Evolutionary conservation across 2,888 invertebrate species (phyloP).

Genomic region (Amblyjoppa fuscipennis): DNA sequence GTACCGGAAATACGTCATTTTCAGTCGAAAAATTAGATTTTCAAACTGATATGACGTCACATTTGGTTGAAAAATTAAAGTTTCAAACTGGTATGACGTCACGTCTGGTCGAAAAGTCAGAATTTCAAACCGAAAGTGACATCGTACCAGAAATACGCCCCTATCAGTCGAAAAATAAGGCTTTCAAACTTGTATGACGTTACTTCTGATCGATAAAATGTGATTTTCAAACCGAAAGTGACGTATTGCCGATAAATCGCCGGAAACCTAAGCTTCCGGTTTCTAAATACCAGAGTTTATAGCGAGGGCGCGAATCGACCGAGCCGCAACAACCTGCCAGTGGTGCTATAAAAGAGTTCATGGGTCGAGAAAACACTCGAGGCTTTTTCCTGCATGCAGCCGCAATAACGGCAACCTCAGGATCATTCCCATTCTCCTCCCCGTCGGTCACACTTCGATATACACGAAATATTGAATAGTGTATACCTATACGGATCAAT

Average conservation of each 20-base stretch:
- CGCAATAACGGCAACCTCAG: constrained; percentile 53
- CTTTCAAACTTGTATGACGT: too few species aligned
- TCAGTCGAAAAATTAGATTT: too few species aligned
- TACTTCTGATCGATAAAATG: too few species aligned
- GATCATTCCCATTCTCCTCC: constrained; percentile 29
- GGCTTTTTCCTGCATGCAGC: constrained; percentile 55
- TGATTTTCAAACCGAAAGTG: too few species aligned
- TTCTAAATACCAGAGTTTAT: neutral
- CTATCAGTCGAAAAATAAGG: too few species aligned
- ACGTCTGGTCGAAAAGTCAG: too few species aligned
- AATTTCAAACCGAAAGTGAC: too few species aligned
- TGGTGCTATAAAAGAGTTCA: constrained; percentile 56
- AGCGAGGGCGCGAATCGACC: neutral
- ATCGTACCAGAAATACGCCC: too few species aligned
- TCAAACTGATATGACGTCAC: too few species aligned
- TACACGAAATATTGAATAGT: constrained; percentile 44
- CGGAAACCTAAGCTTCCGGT: neutral
- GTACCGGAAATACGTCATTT: too few species aligned
- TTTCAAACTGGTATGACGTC: too few species aligned
- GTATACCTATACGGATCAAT: constrained; percentile 65
- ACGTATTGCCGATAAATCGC: neutral
- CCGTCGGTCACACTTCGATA: constrained; percentile 38
- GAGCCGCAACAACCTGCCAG: neutral
- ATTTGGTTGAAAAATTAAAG: too few species aligned
- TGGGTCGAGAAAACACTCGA: constrained; percentile 67